phyloP scores from a whole-genome alignment of 2,797 vertebrate species.

The Loriculus beryllinus region DNA sequence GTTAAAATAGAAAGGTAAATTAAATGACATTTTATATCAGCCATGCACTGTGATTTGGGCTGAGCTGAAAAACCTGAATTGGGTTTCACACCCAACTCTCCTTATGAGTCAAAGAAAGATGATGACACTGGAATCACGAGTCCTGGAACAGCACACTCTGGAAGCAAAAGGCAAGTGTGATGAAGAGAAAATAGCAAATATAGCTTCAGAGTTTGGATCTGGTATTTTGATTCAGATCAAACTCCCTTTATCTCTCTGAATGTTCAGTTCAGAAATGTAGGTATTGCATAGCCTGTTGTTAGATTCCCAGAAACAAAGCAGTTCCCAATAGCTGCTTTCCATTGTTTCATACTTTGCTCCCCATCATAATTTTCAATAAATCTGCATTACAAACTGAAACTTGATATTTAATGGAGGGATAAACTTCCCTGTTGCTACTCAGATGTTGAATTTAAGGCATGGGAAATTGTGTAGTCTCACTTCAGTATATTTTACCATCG shows the following conservation, averaged over 20 bases:
- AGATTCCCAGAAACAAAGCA: background rate
- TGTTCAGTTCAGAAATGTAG: background rate
- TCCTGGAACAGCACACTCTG: background rate
- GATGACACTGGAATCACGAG: rapidly evolving
- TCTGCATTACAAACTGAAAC: background rate
- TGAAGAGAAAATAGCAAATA: background rate
- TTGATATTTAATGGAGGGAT: slow-evolving; percentile 1
- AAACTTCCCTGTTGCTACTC: background rate
- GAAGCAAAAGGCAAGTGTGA: background rate
- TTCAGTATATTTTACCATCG: background rate
- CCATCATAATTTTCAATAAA: background rate
- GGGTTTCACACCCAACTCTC: background rate
- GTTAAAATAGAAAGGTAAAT: background rate
- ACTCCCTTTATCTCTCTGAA: background rate
- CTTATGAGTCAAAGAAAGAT: background rate
- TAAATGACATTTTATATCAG: background rate
- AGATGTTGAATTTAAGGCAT: background rate
- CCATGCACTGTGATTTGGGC: background rate
- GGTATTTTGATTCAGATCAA: background rate
- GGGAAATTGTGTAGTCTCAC: background rate
- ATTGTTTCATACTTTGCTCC: background rate
- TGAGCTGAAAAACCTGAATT: background rate
- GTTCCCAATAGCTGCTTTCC: background rate
- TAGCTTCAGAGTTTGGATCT: background rate
- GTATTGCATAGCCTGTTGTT: background rate